Evolutionary conservation across 2,888 invertebrate species (phyloP).

Genomic region (Tetropium fuscum): DNA sequence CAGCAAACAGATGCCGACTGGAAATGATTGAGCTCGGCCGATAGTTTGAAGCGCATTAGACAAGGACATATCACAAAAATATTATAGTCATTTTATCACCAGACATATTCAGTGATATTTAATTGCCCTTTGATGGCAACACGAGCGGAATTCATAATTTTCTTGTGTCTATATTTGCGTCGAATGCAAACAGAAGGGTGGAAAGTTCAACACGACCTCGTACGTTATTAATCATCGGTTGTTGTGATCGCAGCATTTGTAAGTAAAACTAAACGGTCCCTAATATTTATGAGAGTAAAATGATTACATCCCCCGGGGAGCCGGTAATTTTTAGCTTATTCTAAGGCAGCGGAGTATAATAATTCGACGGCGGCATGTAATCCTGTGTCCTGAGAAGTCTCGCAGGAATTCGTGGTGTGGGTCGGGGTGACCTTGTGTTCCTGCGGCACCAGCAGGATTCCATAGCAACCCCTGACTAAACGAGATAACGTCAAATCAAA

Average conservation of each 20-base stretch:
- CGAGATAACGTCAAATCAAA: constrained; percentile 52
- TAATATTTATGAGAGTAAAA: constrained; percentile 7
- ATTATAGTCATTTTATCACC: too few species aligned
- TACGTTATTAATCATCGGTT: neutral
- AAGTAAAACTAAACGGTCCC: constrained; percentile 8
- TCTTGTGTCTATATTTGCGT: too few species aligned
- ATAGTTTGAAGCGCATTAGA: too few species aligned
- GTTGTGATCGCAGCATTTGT: neutral
- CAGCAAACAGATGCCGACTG: too few species aligned
- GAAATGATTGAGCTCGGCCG: too few species aligned
- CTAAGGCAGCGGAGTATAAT: constrained; percentile 27
- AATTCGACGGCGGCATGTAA: constrained; percentile 40
- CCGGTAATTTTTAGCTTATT: constrained; percentile 15
- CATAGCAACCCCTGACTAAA: constrained; percentile 54
- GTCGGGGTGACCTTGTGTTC: constrained; percentile 43
- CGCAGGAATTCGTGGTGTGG: constrained; percentile 39
- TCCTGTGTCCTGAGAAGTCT: constrained; percentile 34
- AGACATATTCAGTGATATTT: too few species aligned
- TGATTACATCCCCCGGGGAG: constrained; percentile 1
- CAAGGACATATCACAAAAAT: too few species aligned
- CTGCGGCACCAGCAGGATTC: constrained; percentile 49
- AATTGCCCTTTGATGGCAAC: too few species aligned
- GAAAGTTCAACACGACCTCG: neutral
- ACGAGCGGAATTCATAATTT: too few species aligned
- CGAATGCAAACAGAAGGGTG: neutral